A percentile compares a stretch with the other conserved stretches of the same genome.
phyloP scores from a whole-genome alignment of 2,113 vertebrate species.

The Shinisaurus crocodilurus region DNA sequence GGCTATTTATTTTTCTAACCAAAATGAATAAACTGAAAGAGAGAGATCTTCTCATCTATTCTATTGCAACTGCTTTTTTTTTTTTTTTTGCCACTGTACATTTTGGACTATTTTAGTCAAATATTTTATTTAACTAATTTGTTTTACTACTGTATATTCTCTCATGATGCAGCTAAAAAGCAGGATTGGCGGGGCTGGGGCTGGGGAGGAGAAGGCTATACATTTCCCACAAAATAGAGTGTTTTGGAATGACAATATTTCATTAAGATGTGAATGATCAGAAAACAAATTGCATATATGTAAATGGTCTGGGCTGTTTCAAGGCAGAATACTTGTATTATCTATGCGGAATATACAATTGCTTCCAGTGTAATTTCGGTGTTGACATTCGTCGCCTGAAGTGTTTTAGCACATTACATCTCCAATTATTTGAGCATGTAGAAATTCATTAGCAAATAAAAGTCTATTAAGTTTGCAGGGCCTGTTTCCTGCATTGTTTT shows the following conservation, averaged over 20 bases:
- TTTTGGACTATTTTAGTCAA: constrained; percentile 25
- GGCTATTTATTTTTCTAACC: too few species aligned
- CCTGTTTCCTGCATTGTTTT: constrained; percentile 15
- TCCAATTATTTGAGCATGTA: constrained; percentile 43
- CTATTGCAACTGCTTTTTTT: too few species aligned
- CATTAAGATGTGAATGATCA: constrained; percentile 63
- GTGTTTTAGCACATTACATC: constrained; percentile 71
- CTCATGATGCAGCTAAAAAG: constrained; percentile 47
- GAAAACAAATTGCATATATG: constrained; percentile 52
- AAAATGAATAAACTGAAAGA: too few species aligned
- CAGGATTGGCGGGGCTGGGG: background rate
- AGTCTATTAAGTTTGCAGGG: constrained; percentile 19
- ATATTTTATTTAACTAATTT: constrained; percentile 53
- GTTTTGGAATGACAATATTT: constrained; percentile 55
- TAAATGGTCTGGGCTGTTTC: constrained; percentile 59
- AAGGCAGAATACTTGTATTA: constrained; percentile 64
- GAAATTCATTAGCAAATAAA: constrained; percentile 46
- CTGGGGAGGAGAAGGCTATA: constrained; percentile 21
- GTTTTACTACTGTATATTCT: constrained; percentile 24
- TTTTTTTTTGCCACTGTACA: background rate
- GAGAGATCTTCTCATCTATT: too few species aligned
- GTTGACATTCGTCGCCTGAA: constrained; percentile 59
- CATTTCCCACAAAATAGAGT: constrained; percentile 45
- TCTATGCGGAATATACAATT: constrained; percentile 59
- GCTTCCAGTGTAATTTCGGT: constrained; percentile 64